Base-by-base conservation (phyloP, 2,113 vertebrate genomes). In the Sarotherodon lohbergeri region DNA sequence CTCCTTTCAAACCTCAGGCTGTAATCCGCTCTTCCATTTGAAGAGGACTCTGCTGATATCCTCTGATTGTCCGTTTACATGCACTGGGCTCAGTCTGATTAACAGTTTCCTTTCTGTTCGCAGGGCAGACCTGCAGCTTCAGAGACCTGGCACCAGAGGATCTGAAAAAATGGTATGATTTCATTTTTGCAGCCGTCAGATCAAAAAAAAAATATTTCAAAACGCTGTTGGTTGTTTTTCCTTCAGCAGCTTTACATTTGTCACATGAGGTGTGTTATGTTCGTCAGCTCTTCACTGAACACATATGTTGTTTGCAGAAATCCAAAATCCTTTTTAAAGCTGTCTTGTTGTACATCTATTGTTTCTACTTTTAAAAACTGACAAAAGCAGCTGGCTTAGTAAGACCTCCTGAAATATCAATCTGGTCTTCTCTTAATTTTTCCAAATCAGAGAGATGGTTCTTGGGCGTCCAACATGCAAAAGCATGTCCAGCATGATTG, bases 161-260 rank as follows among this genome's bases (percentile, higher is more conserved):
- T 57, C 87, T 89, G 27, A 93, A 90, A n/a, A 27, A 57, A 94
- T 94, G 94, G 94, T 95, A 90, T 22, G 85, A 11, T 82, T 87
- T 90, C 16, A 78, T 80, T 90, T 66, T 78, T 57, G 2, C 32
- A 87, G 32, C 3, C 7, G 3, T 43, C 29, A 59, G 6, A 80
- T 66, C 7, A 59, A 3, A 9, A 57, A 5, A 24, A 9, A 50
- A 5, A 34, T 24, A 48, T n/a, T 50, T 50, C 19, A 27, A 61
- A 43, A 43, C 4, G 9, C 5, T 56, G 7, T 34, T 34, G 36
- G 54, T 32, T 32, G 13, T 34, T 52, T 61, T n/a, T 13, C 8
- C 2, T 71, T 82, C 22, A 50, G 34, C 12, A 34, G 22, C 29
- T 27, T 41, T 29, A 68, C 34, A 66, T 66, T 66, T 66, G 34